Percentiles rank a stretch among this genome's conserved stretches.
Conservation (phyloP, 2,113 vertebrate species). For the Peromyscus maniculatus region DNA sequence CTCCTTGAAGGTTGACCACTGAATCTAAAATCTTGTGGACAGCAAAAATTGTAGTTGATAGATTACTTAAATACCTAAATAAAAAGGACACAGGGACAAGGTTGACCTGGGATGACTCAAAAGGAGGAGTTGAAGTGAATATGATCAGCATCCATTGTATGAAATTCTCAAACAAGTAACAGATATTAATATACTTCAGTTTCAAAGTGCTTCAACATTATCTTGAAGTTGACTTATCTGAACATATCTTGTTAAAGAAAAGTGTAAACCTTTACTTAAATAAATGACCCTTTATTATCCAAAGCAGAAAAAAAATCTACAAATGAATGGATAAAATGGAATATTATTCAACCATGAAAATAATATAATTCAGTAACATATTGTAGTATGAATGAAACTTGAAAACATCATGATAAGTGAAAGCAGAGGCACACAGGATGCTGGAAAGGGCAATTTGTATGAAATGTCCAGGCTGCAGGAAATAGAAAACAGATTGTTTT, state of each 20-base stretch:
- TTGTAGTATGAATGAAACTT: neutral
- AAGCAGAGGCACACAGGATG: neutral
- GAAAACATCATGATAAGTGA: slow-evolving; percentile 13
- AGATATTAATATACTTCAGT: neutral
- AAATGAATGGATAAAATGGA: neutral
- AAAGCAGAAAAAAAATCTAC: neutral
- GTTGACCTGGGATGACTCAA: neutral
- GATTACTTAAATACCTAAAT: neutral
- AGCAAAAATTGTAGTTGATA: neutral
- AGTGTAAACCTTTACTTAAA: slow-evolving; percentile 36
- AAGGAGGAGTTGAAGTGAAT: neutral
- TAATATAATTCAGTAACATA: neutral
- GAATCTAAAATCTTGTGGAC: neutral
- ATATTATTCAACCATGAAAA: neutral
- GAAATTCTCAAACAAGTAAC: neutral
- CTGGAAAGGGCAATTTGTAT: neutral
- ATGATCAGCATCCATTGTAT: neutral
- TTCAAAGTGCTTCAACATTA: neutral
- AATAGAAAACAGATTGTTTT: neutral
- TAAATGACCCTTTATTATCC: neutral
- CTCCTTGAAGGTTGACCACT: neutral
- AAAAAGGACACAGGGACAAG: neutral
- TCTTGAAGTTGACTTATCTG: neutral
- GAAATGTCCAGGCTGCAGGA: neutral
- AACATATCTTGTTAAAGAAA: neutral